Percentiles rank a stretch among this genome's conserved stretches.
Conservation (phyloP, 1,140 invertebrate species). For the Epicauta chinensis region DNA sequence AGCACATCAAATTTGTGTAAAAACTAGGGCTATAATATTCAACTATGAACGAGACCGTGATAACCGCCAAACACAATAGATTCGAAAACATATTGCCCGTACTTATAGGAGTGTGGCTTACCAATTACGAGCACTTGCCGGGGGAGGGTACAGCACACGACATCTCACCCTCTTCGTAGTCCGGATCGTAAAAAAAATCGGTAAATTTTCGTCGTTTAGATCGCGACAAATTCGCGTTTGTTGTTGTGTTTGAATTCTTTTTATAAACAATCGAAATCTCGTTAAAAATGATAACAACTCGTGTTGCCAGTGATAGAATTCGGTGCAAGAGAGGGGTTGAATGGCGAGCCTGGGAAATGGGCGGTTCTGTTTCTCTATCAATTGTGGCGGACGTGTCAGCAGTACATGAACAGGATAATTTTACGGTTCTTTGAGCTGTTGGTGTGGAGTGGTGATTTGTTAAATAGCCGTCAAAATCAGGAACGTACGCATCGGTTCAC, state of each 20-base stretch:
- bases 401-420: constrained; percentile 21
- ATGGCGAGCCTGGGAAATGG: constrained; percentile 14
- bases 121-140: constrained; percentile 31
- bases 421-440: constrained; percentile 25
- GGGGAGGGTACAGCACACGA: too few species aligned
- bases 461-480: constrained; percentile 18
- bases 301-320: too few species aligned
- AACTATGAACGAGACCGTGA: constrained; percentile 25
- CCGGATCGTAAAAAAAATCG: too few species aligned
- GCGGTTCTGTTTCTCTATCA: constrained; percentile 19
- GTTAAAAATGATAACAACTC: too few species aligned
- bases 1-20: constrained; percentile 14
- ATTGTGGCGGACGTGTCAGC: constrained; percentile 30
- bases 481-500: too few species aligned
- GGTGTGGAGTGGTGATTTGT: constrained; percentile 20
- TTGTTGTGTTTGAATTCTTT: too few species aligned
- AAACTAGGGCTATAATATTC: constrained; percentile 41
- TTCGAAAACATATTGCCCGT: constrained; percentile 36
- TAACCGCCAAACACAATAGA: constrained; percentile 33
- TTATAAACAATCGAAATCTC: too few species aligned
- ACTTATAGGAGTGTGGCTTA: constrained; percentile 37
- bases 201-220: too few species aligned
- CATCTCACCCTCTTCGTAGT: too few species aligned
- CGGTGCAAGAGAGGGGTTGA: too few species aligned
- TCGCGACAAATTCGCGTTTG: too few species aligned